Percentiles rank a stretch among this genome's conserved stretches.
Evolutionary conservation across 2,797 vertebrate genomes (phyloP).

Genomic region (Aselliscus stoliczkanus): DNA sequence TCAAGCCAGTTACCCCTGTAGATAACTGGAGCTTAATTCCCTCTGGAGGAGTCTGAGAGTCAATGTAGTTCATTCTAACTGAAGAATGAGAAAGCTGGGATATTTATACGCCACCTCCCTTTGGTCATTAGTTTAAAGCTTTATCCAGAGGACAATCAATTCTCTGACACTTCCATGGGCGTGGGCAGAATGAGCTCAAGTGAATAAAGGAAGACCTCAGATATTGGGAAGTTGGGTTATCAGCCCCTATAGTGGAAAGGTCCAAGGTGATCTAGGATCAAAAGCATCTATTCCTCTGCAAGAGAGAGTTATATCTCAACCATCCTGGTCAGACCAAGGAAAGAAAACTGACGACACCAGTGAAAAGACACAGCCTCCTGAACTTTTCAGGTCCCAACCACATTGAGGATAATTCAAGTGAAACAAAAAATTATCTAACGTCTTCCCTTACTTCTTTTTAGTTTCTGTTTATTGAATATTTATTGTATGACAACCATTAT

Average conservation of each 20-base stretch:
- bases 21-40: background rate
- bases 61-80: background rate
- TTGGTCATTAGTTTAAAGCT: background rate
- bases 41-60: background rate
- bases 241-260: background rate
- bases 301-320: background rate
- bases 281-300: background rate
- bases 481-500: background rate
- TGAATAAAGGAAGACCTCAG: background rate
- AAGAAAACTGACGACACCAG: background rate
- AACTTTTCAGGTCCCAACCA: background rate
- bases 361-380: background rate
- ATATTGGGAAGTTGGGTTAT: background rate
- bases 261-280: background rate
- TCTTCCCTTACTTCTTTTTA: background rate
- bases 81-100: background rate
- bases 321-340: background rate
- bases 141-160: no score
- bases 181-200: background rate
- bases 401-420: background rate
- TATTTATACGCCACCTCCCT: background rate
- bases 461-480: background rate
- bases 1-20: background rate
- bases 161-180: background rate
- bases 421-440: background rate